These are phyloP conservation scores for Sycobia sp. DNA, from an alignment of 1,140 invertebrate genomes.

Conservation along the genomic window DNA sequence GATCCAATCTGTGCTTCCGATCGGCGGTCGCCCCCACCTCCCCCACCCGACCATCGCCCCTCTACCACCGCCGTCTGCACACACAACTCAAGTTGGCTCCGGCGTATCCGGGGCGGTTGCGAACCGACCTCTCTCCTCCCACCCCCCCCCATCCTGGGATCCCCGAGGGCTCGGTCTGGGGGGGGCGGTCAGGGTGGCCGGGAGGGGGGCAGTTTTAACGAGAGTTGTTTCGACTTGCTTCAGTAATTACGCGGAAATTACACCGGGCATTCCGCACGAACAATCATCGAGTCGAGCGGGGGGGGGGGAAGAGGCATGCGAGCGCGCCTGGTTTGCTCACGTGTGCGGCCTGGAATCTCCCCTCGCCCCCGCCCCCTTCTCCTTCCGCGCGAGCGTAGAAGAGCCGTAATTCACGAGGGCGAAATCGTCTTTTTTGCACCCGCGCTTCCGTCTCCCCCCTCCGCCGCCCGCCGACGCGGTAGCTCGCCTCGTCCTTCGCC, in stretches of 20 bases:
- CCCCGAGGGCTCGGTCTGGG: too few relatives aligned
- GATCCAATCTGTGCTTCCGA: constrained; percentile 33
- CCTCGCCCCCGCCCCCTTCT: neutral
- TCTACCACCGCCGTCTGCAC: too few relatives aligned
- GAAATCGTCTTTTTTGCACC: neutral
- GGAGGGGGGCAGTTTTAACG: constrained; percentile 50
- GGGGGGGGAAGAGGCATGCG: neutral
- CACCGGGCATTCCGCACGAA: constrained; percentile 40
- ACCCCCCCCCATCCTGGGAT: too few relatives aligned
- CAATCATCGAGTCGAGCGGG: constrained; percentile 34
- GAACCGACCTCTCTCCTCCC: too few relatives aligned
- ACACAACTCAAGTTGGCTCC: constrained; percentile 10
- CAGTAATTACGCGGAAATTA: constrained; percentile 58
- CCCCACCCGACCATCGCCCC: too few relatives aligned
- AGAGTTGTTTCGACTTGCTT: constrained; percentile 56
- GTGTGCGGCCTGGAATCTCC: neutral
- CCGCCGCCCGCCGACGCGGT: too few relatives aligned
- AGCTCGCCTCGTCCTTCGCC: too few relatives aligned
- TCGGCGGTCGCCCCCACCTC: constrained; percentile 8
- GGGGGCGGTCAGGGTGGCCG: too few relatives aligned
- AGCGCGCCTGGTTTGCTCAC: neutral
- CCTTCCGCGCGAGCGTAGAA: too few relatives aligned
- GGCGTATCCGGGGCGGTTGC: constrained; percentile 6
- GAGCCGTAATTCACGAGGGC: neutral
- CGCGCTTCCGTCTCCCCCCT: neutral